Base-by-base conservation (phyloP, 2,888 invertebrate genomes). In the Caradrina kadenii region DNA sequence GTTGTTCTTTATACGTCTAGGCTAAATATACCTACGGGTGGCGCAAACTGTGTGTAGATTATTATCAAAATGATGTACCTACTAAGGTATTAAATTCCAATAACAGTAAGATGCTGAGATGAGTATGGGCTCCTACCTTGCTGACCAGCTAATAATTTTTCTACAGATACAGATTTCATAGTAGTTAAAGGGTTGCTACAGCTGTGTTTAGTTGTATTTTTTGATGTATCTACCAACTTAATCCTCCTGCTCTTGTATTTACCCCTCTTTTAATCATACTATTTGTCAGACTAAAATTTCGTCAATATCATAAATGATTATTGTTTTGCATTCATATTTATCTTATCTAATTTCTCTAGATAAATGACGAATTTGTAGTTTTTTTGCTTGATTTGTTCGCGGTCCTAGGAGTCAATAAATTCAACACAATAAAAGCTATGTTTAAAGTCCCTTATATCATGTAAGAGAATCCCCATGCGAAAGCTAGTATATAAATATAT, bases 401-500 rank as follows among this genome's bases (percentile, higher is more conserved):
- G 13, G 8, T 48, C 39, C 13, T 5, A 31, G 6, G 13, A n/a
- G 35, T 55, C 54, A 31, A 67, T 78, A 63, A 78, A 73, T 73
- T 13, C 45, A 42, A 21, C n/a, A 69, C 50, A 73, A 69, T 62
- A 79, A 78, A 69, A 73, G 21, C 42, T 13, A 55, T 42, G 54
- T 52, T 66, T 26, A 48, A 69, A 66, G 63, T 64, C 58, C 63
- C 60, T 69, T 81, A 81, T 60, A 63, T 65, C 58, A 60, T 69
- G 42, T 54, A 58, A 69, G 63, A 53, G 60, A 39, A 69, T 63
- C 78, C 82, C 65, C 80, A 81, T 85, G 80, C 79, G 79, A 73
- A 71, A 77, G 69, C 63, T 70, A 86, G 81, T 84, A 85, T 83
- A 86, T 86, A 86, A 86, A 87, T 87, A 88, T 76, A 84, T 76